Evolutionary conservation across 2,113 vertebrate genomes (phyloP), one percentile per base, ranked within the genome.

Genomic region (Tragelaphus imberbis): DNA sequence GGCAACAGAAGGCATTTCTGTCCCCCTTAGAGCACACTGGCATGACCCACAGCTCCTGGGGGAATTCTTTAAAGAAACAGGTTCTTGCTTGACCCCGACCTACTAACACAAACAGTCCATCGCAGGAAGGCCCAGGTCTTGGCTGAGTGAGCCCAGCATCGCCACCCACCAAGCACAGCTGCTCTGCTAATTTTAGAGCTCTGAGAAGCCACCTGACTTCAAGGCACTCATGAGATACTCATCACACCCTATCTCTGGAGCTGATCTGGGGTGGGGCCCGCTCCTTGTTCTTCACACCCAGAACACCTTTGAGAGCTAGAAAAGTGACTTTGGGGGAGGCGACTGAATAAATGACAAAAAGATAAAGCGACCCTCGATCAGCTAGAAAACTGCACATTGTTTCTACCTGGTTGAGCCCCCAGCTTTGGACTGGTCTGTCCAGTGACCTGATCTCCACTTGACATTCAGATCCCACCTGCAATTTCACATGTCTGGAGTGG

Each of bases 161-260:
- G 4, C 95, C 59, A 79, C 96, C 92, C 93, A 94, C 90, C 85
- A 47, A 7, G 88, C 51, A n/a, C 97, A 97, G 97, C 92, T 96
- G 96, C 53, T 88, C 81, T 47, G 81, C 92, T 96, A 85, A 96
- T 94, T 95, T 96, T 97, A 92, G 97, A 75, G 3, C 40, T 23
- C 65, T 1, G 44, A 71, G 90, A 51, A 88, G 49, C 85, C 97
- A 95, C 89, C 90, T 82, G 93, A 49, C 88, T 77, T 85, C 85
- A 58, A 85, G 90, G n/a, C 59, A 7, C 92, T 56, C 23, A 14
- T 19, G 36, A 95, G 88, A 90, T 27, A 44, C 75, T 36, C 30
- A 17, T 80, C 71, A 23, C 53, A 25, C 23, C 36, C 84, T 53
- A 0, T 88, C 89, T 96, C 87, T 3, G 55, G 55, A 84, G 40